Percentiles rank a stretch among this genome's conserved stretches.
Evolutionary conservation across 2,888 invertebrate species (phyloP).

Genomic region (Hirtodrosophila alboralis): DNA sequence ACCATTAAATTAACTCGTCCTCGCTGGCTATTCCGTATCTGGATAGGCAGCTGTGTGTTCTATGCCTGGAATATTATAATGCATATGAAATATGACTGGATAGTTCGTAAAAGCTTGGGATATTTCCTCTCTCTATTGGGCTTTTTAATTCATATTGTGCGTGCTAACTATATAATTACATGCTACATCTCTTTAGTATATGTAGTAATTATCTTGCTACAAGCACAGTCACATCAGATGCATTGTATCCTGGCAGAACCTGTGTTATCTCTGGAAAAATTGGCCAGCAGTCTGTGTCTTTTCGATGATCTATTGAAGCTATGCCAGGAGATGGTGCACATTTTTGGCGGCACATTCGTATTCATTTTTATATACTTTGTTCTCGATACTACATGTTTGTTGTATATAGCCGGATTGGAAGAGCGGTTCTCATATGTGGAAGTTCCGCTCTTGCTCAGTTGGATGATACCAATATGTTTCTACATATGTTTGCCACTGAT

Average conservation of each 20-base stretch:
- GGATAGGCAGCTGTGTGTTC: constrained; percentile 16
- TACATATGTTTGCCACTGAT: constrained; percentile 45
- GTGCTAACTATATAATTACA: constrained; percentile 24
- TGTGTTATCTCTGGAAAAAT: not conserved
- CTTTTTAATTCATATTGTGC: constrained; percentile 15
- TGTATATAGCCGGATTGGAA: constrained; percentile 20
- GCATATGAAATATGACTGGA: constrained; percentile 2
- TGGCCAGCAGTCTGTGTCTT: constrained; percentile 7
- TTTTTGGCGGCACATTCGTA: constrained; percentile 33
- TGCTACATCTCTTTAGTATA: constrained; percentile 27
- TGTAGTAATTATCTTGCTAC: constrained; percentile 9
- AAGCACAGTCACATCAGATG: constrained; percentile 14
- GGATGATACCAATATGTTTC: constrained; percentile 34
- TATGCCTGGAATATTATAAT: constrained; percentile 1
- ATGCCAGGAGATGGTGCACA: constrained; percentile 29
- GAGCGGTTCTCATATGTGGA: constrained; percentile 3
- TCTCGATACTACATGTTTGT: constrained; percentile 25
- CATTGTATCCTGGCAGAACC: not conserved
- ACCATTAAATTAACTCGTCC: constrained; percentile 1
- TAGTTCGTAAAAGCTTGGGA: not conserved
- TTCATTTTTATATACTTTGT: constrained; percentile 34
- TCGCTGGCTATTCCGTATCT: constrained; percentile 27
- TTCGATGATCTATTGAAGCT: constrained; percentile 44
- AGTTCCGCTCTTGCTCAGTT: constrained; percentile 12
- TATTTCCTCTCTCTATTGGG: constrained; percentile 3